Conservation (phyloP, 2,113 vertebrate genomes). For the Rostratula benghalensis region DNA sequence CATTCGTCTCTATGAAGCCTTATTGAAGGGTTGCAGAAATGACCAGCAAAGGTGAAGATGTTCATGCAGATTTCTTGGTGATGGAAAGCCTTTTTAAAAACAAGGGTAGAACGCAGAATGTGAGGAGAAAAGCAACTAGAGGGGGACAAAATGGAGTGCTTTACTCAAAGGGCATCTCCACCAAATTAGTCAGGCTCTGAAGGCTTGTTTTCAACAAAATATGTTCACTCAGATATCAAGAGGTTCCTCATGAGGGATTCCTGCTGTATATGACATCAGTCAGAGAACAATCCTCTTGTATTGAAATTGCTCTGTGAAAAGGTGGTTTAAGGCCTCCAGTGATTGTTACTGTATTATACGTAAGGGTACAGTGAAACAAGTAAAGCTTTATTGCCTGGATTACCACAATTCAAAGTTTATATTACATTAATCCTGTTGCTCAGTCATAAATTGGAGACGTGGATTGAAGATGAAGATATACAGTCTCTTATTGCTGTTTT, state of each 20-base stretch:
- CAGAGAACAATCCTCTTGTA: neutral
- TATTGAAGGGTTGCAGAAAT: slow-evolving; percentile 18
- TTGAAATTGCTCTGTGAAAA: neutral
- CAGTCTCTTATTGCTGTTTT: neutral
- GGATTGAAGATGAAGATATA: fast-evolving
- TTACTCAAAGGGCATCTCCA: neutral
- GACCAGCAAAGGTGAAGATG: slow-evolving; percentile 42
- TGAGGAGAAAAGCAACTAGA: neutral
- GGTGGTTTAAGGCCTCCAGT: neutral
- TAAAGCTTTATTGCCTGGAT: neutral
- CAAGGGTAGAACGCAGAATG: neutral
- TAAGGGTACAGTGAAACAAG: neutral
- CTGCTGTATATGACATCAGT: neutral
- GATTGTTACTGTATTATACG: neutral
- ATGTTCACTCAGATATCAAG: neutral
- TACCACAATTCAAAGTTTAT: neutral
- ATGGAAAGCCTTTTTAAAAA: slow-evolving; percentile 2
- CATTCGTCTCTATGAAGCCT: neutral
- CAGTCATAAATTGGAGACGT: neutral
- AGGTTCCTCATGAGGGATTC: slow-evolving; percentile 15
- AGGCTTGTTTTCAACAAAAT: neutral
- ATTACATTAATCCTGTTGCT: neutral
- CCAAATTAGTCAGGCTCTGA: neutral
- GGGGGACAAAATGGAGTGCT: neutral
- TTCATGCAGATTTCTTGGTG: neutral